A percentile compares a stretch with the other conserved stretches of the same genome.
These are phyloP conservation scores for Lepidostoma basale DNA, from an alignment of 1,140 invertebrate species.

Conservation along the genomic window DNA sequence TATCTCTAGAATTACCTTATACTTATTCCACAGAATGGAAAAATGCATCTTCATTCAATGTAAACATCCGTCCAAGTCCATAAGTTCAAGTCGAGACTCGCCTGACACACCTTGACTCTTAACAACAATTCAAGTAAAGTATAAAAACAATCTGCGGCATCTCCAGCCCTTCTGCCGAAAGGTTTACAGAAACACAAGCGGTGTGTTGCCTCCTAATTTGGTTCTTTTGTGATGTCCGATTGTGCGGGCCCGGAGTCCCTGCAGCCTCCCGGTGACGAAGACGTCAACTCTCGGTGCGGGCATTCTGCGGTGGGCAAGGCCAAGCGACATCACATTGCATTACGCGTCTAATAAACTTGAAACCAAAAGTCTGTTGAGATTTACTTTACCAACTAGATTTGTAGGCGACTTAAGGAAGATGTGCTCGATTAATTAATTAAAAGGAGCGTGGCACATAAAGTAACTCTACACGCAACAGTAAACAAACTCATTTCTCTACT, in stretches of 20 bases:
- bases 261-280: too few relatives aligned
- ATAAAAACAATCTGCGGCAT: too few relatives aligned
- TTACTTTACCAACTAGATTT: not conserved
- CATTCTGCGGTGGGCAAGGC: too few relatives aligned
- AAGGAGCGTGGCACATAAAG: not conserved
- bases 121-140: too few relatives aligned
- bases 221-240: too few relatives aligned
- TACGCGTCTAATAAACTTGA: not conserved
- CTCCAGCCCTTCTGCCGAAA: too few relatives aligned
- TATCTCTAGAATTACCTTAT: slow-evolving; percentile 23
- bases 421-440: not conserved
- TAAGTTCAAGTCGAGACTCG: not conserved
- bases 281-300: too few relatives aligned
- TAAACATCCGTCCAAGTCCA: slow-evolving; percentile 5
- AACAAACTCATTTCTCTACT: slow-evolving; percentile 5
- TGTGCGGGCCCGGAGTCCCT: too few relatives aligned
- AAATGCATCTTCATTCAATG: slow-evolving; percentile 10
- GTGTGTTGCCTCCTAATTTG: too few relatives aligned
- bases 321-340: not conserved
- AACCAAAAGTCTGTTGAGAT: too few relatives aligned
- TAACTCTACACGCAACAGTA: not conserved
- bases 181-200: too few relatives aligned
- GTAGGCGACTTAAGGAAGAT: not conserved
- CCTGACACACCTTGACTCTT: slow-evolving; percentile 1
- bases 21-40: slow-evolving; percentile 15